phyloP scores from a whole-genome alignment of 2,888 invertebrate species.

The Girardia tigrina region DNA sequence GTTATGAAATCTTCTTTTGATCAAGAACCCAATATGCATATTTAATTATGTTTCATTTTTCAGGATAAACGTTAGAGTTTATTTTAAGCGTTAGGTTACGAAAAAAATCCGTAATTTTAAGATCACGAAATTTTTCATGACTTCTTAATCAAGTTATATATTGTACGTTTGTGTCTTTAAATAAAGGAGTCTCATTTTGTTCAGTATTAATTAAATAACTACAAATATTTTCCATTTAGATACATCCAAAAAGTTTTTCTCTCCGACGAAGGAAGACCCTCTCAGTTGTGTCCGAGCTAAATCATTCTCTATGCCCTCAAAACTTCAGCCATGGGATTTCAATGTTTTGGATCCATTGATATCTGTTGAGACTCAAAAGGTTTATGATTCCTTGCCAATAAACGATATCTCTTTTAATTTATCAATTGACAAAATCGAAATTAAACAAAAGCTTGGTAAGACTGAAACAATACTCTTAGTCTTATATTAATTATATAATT shows the following conservation, averaged over 20 bases:
- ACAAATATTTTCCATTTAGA: not conserved
- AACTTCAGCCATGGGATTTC: slow-evolving; percentile 12
- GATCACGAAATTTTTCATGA: too few relatives aligned
- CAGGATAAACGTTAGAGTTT: too few relatives aligned
- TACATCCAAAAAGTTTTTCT: not conserved
- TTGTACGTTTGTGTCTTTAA: too few relatives aligned
- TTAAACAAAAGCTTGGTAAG: slow-evolving; percentile 10
- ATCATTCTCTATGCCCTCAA: slow-evolving; percentile 3
- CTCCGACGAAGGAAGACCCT: not conserved
- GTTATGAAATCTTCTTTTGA: too few relatives aligned
- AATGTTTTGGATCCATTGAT: not conserved
- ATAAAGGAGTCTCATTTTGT: too few relatives aligned
- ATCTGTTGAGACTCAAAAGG: not conserved
- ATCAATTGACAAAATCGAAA: slow-evolving; percentile 5
- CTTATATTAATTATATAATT: too few relatives aligned
- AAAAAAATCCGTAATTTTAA: too few relatives aligned
- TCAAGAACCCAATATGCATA: too few relatives aligned
- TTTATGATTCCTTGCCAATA: not conserved
- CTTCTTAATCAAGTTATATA: too few relatives aligned
- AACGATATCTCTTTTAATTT: not conserved
- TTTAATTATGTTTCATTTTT: too few relatives aligned
- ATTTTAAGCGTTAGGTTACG: too few relatives aligned
- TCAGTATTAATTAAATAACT: too few relatives aligned
- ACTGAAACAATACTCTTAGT: not conserved
- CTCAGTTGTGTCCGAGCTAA: not conserved